Evolutionary conservation across 1,140 invertebrate genomes (phyloP).

Genomic region (Radopholus similis): DNA sequence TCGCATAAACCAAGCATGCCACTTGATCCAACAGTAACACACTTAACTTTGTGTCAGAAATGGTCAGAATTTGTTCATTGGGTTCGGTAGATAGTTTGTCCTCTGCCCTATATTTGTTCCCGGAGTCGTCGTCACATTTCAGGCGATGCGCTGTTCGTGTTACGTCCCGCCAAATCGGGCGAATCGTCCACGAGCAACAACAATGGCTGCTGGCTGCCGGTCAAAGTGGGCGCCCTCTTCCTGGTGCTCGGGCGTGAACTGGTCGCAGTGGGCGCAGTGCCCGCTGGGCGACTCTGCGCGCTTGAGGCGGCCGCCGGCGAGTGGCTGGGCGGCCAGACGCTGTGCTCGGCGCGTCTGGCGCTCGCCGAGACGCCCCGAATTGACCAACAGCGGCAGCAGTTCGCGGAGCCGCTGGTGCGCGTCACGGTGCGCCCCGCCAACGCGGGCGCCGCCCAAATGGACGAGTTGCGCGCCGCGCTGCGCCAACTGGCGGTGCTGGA

Average conservation of each 20-base stretch:
- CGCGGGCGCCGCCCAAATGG: conserved; percentile 62
- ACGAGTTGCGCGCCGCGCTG: conserved; percentile 75
- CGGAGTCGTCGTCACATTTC: too few species aligned
- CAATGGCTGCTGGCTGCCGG: background rate
- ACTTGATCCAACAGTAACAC: too few species aligned
- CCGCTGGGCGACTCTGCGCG: conserved; percentile 82
- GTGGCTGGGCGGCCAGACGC: conserved; percentile 17
- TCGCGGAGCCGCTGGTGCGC: conserved; percentile 75
- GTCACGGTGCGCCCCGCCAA: conserved; percentile 72
- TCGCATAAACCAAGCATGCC: too few species aligned
- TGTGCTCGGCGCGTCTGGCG: conserved; percentile 22
- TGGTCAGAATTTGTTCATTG: too few species aligned
- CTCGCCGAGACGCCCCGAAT: conserved; percentile 62
- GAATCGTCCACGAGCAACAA: background rate
- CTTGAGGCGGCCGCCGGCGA: conserved; percentile 72
- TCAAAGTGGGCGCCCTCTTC: conserved; percentile 73
- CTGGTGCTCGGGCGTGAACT: conserved; percentile 89
- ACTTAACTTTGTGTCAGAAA: too few species aligned
- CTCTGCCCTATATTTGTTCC: too few species aligned
- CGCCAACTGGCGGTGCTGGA: conserved; percentile 84
- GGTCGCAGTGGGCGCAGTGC: conserved; percentile 73
- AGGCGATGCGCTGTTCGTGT: background rate
- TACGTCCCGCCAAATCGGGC: background rate
- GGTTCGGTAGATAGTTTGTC: too few species aligned
- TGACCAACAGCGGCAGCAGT: conserved; percentile 40